Evolutionary conservation across 2,888 invertebrate species (phyloP), one percentile per base, ranked within the genome.

Genomic region (Liodrosophila aerea): DNA sequence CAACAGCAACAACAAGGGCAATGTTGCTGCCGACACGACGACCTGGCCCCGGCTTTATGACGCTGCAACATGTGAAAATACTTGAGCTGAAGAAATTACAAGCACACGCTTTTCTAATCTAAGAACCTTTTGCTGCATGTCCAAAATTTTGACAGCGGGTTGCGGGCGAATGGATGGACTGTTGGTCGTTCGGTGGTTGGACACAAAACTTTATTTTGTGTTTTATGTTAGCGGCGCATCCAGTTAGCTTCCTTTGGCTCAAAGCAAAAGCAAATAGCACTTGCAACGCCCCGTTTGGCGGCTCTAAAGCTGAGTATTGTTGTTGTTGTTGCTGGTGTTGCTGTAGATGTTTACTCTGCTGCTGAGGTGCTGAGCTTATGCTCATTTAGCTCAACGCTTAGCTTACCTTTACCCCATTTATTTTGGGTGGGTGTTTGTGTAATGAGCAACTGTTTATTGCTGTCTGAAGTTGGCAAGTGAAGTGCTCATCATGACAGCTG

Each of bases 81-180:
- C 67, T 75, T 76, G 67, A 73, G 76, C 34, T 22, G 58, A 63
- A 64, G 64, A 77, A 84, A 83, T 83, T 76, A 78, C 84, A 74
- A 72, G 76, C 83, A 83, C 83, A 83, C 85, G 83, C 78, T 83
- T 83, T 83, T 83, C 85, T 77, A 85, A 85, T 83, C 85, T 85
- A 75, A 74, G 78, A 85, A 85, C 84, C 82, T 83, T 85, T 83
- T 65, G 83, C 85, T 62, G 67, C 82, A 64, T 81, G 85, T 75
- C 71, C 71, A 82, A 75, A 77, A 77, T 69, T 81, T 80, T 80
- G 81, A 78, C 77, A 73, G 73, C 50, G 56, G 36, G 33, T 58
- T 41, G 65, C 39, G 40, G 56, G 39, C 9, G 30, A 5, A 15
- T 13, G 22, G 40, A n/a, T 9, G 16, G 13, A 2, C 9, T n/a